Base-by-base conservation (phyloP, 2,888 invertebrate genomes). In the Patella caerulea region DNA sequence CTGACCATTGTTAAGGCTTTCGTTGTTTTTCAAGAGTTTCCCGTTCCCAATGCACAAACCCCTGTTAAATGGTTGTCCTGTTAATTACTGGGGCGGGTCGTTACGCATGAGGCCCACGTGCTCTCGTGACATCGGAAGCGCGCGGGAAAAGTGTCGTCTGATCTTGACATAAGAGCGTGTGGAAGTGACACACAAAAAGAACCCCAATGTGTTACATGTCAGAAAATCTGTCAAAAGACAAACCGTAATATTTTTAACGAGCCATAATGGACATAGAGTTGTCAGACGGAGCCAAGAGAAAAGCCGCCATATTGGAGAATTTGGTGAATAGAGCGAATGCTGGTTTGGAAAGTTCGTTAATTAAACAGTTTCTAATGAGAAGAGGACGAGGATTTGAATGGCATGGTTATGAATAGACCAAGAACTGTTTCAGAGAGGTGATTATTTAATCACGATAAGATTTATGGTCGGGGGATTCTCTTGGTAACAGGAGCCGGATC, bases 41-140 rank as follows among this genome's bases (percentile, higher is more conserved):
- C 24, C 19, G 19, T 65, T 24, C 65, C 19, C 65, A 24, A 11
- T 65, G 19, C 65, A 65, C 11, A 56, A 24, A 65, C 65, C 65
- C 65, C 11, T 24, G 65, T 65, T 19, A 24, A 65, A 65, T 65
- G 24, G 24, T 65, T 65, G 65, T 65, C 24, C 19, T 65, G 12
- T 65, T 65, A 65, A 65, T 65, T 65, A 65, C 65, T 65, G 9
- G 65, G 65, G 65, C 65, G 65, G 65, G 65, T 65, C 65, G 65
- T 65, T 65, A 65, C 65, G 65, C 65, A 65, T 65, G 65, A 65
- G 19, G 24, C 24, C 24, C 65, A 65, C 65, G 65, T 65, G 65
- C 24, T 65, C 24, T 24, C 24, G 24, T 65, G 65, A 65, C 65
- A 65, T 65, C 65, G 65, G 65, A 65, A 65, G 24, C 65, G 24